phyloP scores from a whole-genome alignment of 2,113 vertebrate species.

The Panthera uncia region DNA sequence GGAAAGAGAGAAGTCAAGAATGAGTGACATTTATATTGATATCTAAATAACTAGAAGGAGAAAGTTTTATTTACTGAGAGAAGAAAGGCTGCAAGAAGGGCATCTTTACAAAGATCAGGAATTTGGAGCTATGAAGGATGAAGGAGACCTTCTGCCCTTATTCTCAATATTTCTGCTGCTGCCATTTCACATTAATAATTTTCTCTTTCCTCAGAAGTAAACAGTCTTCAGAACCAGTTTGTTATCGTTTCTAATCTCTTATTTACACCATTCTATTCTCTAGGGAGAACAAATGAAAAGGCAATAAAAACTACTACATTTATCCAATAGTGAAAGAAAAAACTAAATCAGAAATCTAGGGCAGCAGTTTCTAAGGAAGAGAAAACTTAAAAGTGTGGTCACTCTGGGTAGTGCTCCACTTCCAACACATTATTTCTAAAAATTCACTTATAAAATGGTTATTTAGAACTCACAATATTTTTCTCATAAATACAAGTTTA shows the following conservation, averaged over 20 bases:
- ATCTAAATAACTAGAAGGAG: neutral
- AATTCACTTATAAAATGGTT: neutral
- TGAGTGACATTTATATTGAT: neutral
- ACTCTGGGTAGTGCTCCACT: neutral
- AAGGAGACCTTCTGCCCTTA: neutral
- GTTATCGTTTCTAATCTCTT: neutral
- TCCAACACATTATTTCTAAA: neutral
- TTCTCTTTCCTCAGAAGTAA: neutral
- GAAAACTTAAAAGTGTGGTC: neutral
- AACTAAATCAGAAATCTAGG: neutral
- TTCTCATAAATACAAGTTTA: neutral
- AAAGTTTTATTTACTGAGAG: neutral
- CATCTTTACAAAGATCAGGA: neutral
- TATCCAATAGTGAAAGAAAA: neutral
- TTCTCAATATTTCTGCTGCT: neutral
- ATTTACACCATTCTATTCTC: neutral
- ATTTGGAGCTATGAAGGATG: neutral
- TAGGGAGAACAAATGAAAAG: neutral
- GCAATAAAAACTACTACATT: neutral
- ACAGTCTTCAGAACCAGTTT: neutral
- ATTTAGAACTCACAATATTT: neutral
- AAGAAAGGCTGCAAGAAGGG: neutral
- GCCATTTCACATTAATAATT: neutral
- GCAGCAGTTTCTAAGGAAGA: constrained; percentile 3
- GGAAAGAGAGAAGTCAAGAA: neutral